Evolutionary conservation across 1,140 invertebrate genomes (phyloP).

Genomic region (Trichomalopsis sarcophagae): DNA sequence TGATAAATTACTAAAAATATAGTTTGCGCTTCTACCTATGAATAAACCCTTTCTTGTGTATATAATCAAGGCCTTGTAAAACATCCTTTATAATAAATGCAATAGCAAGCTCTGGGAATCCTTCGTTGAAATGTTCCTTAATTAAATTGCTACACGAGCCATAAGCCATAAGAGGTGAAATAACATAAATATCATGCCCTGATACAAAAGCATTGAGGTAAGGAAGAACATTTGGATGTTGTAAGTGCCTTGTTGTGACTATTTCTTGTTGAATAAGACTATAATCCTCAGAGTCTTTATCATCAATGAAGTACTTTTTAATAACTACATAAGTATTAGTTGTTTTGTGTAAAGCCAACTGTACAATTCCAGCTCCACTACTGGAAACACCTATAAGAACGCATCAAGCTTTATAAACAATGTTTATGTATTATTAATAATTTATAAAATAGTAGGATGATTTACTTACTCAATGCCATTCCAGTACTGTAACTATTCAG

Average conservation of each 20-base stretch:
- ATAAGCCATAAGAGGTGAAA: slow-evolving; percentile 87
- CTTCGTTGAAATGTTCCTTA: slow-evolving; percentile 84
- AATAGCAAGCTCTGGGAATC: slow-evolving; percentile 87
- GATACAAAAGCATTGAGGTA: slow-evolving; percentile 85
- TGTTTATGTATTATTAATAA: slow-evolving; percentile 62
- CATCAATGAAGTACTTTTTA: slow-evolving; percentile 86
- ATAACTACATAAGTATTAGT: slow-evolving; percentile 82
- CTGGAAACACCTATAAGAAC: slow-evolving; percentile 79
- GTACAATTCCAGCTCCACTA: slow-evolving; percentile 78
- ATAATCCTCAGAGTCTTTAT: slow-evolving; percentile 78
- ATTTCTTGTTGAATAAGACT: slow-evolving; percentile 85
- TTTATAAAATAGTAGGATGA: slow-evolving; percentile 16
- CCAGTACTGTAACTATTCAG: slow-evolving; percentile 46
- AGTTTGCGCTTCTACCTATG: slow-evolving; percentile 80
- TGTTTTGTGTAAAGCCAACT: slow-evolving; percentile 81
- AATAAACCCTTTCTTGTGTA: slow-evolving; percentile 89
- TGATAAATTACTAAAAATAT: background rate
- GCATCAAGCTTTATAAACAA: slow-evolving; percentile 74
- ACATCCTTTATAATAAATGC: slow-evolving; percentile 87
- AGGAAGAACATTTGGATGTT: slow-evolving; percentile 85
- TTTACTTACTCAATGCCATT: slow-evolving; percentile 33
- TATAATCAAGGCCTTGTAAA: slow-evolving; percentile 86
- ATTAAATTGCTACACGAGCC: slow-evolving; percentile 88
- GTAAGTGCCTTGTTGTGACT: slow-evolving; percentile 84
- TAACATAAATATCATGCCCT: slow-evolving; percentile 84